Evolutionary conservation across 2,113 vertebrate genomes (phyloP), one percentile per base, ranked within the genome.

Genomic region (Gymnobelideus leadbeateri): DNA sequence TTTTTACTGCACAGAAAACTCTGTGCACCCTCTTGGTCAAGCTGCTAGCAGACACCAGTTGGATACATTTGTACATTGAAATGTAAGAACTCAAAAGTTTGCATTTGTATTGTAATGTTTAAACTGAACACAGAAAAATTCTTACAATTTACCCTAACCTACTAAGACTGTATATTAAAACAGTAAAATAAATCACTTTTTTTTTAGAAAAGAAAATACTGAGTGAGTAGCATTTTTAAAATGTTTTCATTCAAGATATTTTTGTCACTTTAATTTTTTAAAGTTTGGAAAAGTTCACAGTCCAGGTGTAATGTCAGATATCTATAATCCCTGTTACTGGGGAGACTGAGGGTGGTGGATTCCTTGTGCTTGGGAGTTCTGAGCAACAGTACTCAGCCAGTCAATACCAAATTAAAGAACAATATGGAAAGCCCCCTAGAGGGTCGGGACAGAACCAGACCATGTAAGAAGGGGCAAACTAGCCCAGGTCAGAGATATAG

Each of bases 111-210:
- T 99, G 98, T 99, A 98, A 99, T 99, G 98, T 99, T 99, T 99
- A 99, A 99, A 99, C 99, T 98, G 98, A 98, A 98, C 97, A 97
- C 99, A 99, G 99, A 98, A 99, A 99, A 98, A 97, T 98, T 98
- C 98, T 98, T 99, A 98, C 98, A 98, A 99, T 98, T 99, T 61
- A 95, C 98, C 99, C 97, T 98, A 97, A 98, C 98, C 98, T 99
- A 99, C 99, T 98, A 99, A 98, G 98, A 98, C 98, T 99, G 99
- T 99, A 99, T 99, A 99, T 99, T 99, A 99, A 99, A 99, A 98
- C 98, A 99, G 98, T 98, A 98, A 99, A 98, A 98, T 99, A 99
- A 99, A 99, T 98, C 98, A 99, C 98, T 98, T 99, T 98, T 96
- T 97, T 97, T 89, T 49, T 43, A 94, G 93, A 89, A 97, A 97